Base-by-base conservation (phyloP, 30 jellyfish, hydroid and myxozoan genomes). In the Aurelia aurita complex sp. Pacific region DNA sequence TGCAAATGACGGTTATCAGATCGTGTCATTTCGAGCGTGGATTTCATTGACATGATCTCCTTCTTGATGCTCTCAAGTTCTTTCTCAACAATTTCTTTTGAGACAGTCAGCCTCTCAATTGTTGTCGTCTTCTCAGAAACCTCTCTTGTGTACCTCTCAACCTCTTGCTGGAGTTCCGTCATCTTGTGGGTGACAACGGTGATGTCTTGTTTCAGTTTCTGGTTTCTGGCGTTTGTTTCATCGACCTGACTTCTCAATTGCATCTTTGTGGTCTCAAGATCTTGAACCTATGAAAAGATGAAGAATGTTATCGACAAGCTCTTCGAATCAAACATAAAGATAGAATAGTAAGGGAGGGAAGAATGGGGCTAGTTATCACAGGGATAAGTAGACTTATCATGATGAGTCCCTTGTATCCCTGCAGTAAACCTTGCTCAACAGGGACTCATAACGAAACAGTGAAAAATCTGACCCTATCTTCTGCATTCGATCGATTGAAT, bases 1-100 rank as follows among this genome's bases (percentile, higher is more conserved):
- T 79, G 92, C 85, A 87, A 72, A 46, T 82, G 66, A 16, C 99
- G 90, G 85, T 94, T 89, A 19, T 83, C 99, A 14, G 91, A 66
- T 60, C 91, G 54, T 8, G 91, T 81, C 60, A 29, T 82, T 32
- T 94, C 99, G 51, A 84, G 73, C 33, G 87, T 85, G 6, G 85
- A 60, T 73, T 85, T 89, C 50, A 90, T 89, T 6, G 92, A 36
- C 17, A 83, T 60, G 15, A 85, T 18, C 64, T 94, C 99, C 69
- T 89, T 92, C 67, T 82, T 77, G 29, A 79, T 81, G 50, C 87
- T 91, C 19, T 94, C 97, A 5, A 94, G 46, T 8, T 94, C 99
- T n/a, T 79, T 85, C 67, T 89, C 96, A 2, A 89, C 68, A 65
- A 72, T 64, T 18, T 80, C 76, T 64, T 89, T 94, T 7, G 87